A percentile compares a stretch with the other conserved stretches of the same genome.
phyloP scores from a whole-genome alignment of 2,888 invertebrate species.

The Trichacis sp. region DNA sequence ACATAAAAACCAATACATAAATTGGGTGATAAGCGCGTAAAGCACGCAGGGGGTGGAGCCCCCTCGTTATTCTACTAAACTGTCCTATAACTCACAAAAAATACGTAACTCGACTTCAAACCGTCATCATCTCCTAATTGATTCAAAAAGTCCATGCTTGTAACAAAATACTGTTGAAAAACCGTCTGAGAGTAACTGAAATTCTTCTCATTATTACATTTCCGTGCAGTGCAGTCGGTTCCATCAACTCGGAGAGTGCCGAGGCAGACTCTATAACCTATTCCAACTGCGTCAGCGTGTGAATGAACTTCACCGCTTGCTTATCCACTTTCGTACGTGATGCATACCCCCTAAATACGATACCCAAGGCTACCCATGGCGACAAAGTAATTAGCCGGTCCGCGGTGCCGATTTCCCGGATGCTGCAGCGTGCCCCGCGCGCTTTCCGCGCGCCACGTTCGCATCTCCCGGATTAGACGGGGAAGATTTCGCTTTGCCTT shows the following conservation, averaged over 20 bases:
- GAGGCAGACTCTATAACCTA: constrained; percentile 62
- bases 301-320: constrained; percentile 65
- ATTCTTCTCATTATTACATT: constrained; percentile 59
- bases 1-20: too few species aligned
- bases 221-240: constrained; percentile 43
- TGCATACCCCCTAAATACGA: constrained; percentile 62
- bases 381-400: constrained; percentile 36
- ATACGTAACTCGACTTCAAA: too few species aligned
- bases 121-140: too few species aligned
- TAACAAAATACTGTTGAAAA: too few species aligned
- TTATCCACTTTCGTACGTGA: constrained; percentile 68
- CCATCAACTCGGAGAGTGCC: background rate
- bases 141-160: background rate
- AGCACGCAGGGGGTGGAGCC: too few species aligned
- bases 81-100: too few species aligned
- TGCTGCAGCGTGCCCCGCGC: constrained; percentile 9
- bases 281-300: constrained; percentile 64
- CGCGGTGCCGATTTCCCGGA: constrained; percentile 39
- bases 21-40: too few species aligned
- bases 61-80: too few species aligned
- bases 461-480: constrained; percentile 14
- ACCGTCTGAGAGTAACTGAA: constrained; percentile 46
- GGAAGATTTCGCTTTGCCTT: constrained; percentile 10
- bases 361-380: constrained; percentile 40
- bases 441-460: constrained; percentile 6